Base-by-base conservation (phyloP, 2,113 vertebrate species). In the Semnornis frantzii region DNA sequence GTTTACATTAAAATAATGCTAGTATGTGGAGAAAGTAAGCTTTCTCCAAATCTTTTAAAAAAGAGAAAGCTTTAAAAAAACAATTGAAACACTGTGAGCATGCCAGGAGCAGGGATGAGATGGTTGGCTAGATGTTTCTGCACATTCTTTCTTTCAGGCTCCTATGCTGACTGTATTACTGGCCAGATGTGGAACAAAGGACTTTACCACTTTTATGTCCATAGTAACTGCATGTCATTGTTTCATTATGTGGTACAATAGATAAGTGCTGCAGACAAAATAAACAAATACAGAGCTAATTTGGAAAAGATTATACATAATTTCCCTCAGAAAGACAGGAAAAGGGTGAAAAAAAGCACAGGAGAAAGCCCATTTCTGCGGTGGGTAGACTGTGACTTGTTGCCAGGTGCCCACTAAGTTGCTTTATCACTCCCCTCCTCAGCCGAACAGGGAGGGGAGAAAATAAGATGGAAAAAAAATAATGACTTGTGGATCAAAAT, bases 91-190 rank as follows among this genome's bases (percentile, higher is more conserved):
- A 58, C 25, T 58, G 68, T 82, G 37, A 62, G 14, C 1, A 1
- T 69, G 48, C 87, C 31, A 95, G 57, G 63, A 73, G 69, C 20
- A 60, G 52, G 82, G 74, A 94, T 94, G 69, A 94, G 31, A 87
- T 59, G 24, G 65, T 85, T 90, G 55, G 55, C 34, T 88, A 74
- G 57, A 70, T 16, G 30, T 54, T 83, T 92, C 60, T 4, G 3
- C 23, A 64, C 84, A 48, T 78, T 84, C 54, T 87, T 85, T 84
- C 65, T 82, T 73, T 64, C 79, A 80, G 70, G 88, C 21, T 90
- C 27, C 57, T 82, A 74, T 95, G 2, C 8, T 89, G 73, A 78
- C 34, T 91, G 27, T 31, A 72, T 85, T 81, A 85, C 25, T 86
- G 66, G 30, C 19, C 72, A 91, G 82, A 73, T 55, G 25, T 6